Conservation (phyloP, 30 jellyfish, hydroid and myxozoan genomes). For the Catostylus mosaicus region DNA sequence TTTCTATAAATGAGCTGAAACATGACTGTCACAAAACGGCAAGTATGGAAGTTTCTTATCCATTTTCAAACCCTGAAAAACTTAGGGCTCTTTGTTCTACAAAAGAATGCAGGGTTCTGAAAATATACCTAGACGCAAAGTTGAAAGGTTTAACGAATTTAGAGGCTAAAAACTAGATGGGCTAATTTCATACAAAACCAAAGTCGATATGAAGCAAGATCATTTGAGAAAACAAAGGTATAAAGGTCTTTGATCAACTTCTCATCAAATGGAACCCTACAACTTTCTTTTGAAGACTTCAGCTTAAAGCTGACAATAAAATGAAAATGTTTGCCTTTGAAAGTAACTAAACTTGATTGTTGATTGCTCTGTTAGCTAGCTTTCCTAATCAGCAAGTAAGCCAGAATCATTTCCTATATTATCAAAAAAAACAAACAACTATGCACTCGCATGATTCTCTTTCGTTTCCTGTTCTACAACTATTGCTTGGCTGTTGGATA, state of each 20-base stretch:
- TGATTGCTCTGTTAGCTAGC: background rate
- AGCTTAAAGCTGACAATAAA: background rate
- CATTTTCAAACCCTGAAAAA: no score
- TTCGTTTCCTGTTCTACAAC: slow-evolving; percentile 32
- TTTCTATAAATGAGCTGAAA: no score
- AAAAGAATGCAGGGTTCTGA: no score
- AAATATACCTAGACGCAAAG: no score
- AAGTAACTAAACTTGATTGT: background rate
- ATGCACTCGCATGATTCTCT: slow-evolving; percentile 1
- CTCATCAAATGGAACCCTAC: background rate
- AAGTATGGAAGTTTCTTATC: no score
- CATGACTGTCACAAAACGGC: no score
- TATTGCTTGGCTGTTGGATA: background rate
- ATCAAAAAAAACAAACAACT: slow-evolving; percentile 23
- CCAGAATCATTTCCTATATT: slow-evolving; percentile 34
- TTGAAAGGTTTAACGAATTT: no score
- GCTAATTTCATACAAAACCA: no score
- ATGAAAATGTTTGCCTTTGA: background rate
- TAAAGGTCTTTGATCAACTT: background rate
- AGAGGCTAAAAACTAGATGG: no score
- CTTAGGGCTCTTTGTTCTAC: no score
- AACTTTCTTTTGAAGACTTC: background rate
- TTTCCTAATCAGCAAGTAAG: slow-evolving; percentile 9
- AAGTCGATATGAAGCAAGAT: no score
- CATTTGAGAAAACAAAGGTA: background rate